Evolutionary conservation across 2,113 vertebrate genomes (phyloP).

Genomic region (Brachyistius frenatus): DNA sequence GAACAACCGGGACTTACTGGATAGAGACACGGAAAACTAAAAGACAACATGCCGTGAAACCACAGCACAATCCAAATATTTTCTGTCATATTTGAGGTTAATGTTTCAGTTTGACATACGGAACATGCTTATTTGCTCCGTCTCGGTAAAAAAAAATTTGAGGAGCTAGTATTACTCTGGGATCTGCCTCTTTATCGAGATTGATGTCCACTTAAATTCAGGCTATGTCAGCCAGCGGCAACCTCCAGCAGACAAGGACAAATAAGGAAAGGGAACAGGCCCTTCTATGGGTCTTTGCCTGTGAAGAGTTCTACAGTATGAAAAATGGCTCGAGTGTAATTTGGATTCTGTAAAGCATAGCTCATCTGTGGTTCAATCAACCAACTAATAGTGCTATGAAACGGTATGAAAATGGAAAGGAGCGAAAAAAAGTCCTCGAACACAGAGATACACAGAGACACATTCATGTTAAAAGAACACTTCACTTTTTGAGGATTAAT

Average conservation of each 20-base stretch:
- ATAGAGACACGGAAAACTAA: constrained; percentile 17
- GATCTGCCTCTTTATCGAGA: constrained; percentile 77
- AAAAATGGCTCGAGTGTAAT: constrained; percentile 79
- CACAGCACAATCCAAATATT: constrained; percentile 27
- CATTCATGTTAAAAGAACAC: neutral
- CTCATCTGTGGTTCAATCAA: constrained; percentile 78
- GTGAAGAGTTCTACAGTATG: constrained; percentile 72
- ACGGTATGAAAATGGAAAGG: constrained; percentile 44
- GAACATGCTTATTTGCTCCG: constrained; percentile 58
- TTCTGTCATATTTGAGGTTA: constrained; percentile 43
- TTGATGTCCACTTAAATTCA: constrained; percentile 80
- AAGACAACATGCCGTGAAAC: constrained; percentile 24
- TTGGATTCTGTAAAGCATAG: constrained; percentile 78
- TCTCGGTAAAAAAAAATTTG: constrained; percentile 50
- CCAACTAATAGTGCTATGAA: constrained; percentile 72
- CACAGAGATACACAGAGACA: constrained; percentile 19
- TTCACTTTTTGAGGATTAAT: constrained; percentile 18
- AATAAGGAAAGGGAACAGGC: constrained; percentile 78
- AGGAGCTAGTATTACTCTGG: constrained; percentile 65
- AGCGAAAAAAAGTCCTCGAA: constrained; percentile 46
- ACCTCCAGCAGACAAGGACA: constrained; percentile 81
- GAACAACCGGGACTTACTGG: constrained; percentile 21
- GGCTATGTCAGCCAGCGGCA: constrained; percentile 77
- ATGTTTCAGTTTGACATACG: constrained; percentile 43
- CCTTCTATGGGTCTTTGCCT: constrained; percentile 75